These are phyloP conservation scores for Coenonympha glycerion DNA, from an alignment of 2,888 invertebrate species.

Conservation along the genomic window DNA sequence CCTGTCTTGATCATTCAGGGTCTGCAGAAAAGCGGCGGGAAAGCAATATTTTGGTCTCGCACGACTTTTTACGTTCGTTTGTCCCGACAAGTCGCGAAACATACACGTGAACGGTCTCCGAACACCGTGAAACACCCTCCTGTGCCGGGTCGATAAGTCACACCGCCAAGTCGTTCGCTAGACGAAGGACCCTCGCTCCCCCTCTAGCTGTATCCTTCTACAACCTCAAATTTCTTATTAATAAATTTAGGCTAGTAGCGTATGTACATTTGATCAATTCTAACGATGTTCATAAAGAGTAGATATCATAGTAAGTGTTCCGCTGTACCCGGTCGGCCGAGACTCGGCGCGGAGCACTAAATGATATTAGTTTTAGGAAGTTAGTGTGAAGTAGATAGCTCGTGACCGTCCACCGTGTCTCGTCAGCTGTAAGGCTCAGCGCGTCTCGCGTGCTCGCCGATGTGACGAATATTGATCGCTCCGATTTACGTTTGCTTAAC, in stretches of 20 bases:
- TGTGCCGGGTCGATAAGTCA: not conserved
- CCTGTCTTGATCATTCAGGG: constrained; percentile 23
- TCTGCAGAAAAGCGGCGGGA: constrained; percentile 23
- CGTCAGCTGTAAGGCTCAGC: constrained; percentile 13
- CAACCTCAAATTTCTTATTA: constrained; percentile 12
- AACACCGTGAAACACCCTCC: not conserved
- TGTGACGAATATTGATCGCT: not conserved
- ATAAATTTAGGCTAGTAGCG: constrained; percentile 19
- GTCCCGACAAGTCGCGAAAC: constrained; percentile 6
- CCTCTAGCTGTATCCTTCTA: constrained; percentile 15
- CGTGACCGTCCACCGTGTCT: constrained; percentile 17
- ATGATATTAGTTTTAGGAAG: constrained; percentile 31
- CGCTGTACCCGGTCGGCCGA: constrained; percentile 15
- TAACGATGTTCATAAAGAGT: constrained; percentile 31
- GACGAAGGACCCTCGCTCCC: constrained; percentile 17
- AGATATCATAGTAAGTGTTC: constrained; percentile 33
- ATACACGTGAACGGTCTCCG: constrained; percentile 1
- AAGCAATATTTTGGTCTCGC: constrained; percentile 23
- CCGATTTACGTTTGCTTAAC: not conserved
- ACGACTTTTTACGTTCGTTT: constrained; percentile 25
- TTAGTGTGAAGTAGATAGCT: constrained; percentile 19
- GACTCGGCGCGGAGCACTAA: constrained; percentile 27
- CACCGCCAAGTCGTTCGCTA: constrained; percentile 25
- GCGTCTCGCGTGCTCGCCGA: not conserved
- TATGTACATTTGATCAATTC: constrained; percentile 29